phyloP scores from a whole-genome alignment of 2,797 vertebrate species.

The Micromesistius poutassou region DNA sequence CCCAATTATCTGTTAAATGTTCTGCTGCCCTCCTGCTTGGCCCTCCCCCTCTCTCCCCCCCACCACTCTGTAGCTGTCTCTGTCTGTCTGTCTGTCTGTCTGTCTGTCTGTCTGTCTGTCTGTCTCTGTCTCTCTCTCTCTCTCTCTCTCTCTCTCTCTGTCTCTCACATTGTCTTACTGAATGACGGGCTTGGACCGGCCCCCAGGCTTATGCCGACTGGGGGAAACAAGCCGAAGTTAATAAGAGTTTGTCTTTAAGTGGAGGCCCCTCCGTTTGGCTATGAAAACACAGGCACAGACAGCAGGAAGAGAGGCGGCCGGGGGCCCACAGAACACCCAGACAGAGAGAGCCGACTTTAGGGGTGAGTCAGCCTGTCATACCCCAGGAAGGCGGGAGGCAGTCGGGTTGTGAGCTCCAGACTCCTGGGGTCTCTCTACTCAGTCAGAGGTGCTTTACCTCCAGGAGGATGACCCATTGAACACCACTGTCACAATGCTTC shows the following conservation, averaged over 20 bases:
- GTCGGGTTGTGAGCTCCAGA: neutral
- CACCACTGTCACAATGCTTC: neutral
- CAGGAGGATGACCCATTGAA: neutral
- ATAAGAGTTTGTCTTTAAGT: slow-evolving; percentile 21
- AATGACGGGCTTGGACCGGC: slow-evolving; percentile 33
- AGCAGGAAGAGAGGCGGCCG: neutral
- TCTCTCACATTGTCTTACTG: neutral
- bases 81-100: slow-evolving; percentile 3
- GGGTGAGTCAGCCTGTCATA: neutral
- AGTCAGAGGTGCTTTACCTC: neutral
- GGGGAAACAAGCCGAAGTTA: slow-evolving; percentile 5
- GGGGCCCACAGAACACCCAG: neutral
- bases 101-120: neutral
- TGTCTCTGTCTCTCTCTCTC: slow-evolving; percentile 6
- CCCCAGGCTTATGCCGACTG: slow-evolving; percentile 13
- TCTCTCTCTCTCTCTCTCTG: slow-evolving; percentile 1
- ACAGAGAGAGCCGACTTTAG: neutral
- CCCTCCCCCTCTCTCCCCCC: neutral
- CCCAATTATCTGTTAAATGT: neutral
- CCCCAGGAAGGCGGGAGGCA: neutral
- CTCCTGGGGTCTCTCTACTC: neutral
- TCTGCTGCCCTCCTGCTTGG: neutral
- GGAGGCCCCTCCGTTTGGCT: neutral
- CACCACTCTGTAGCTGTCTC: neutral
- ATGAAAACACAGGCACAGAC: slow-evolving; percentile 7